Conservation (phyloP, 2,113 vertebrate species). For the Nerophis ophidion region DNA sequence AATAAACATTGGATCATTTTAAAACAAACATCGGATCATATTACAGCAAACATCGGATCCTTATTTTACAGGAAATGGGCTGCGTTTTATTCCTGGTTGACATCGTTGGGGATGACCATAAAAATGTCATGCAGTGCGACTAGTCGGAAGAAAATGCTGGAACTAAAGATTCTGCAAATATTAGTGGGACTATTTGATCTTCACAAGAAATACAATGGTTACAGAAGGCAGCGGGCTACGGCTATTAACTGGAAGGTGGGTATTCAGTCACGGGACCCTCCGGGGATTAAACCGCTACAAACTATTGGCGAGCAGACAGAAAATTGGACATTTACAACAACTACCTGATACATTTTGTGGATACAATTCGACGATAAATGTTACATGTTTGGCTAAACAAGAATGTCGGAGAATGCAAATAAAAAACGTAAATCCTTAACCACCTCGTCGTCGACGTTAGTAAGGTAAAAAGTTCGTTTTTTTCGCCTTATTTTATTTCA, state of each 20-base stretch:
- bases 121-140: too few species aligned
- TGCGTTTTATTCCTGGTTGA: background rate
- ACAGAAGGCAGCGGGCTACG: background rate
- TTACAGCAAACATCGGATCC: too few species aligned
- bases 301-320: background rate
- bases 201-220: too few species aligned
- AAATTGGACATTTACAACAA: background rate
- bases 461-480: too few species aligned
- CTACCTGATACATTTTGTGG: background rate
- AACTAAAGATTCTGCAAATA: too few species aligned
- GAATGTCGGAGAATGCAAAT: background rate
- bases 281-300: background rate
- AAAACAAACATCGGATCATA: too few species aligned
- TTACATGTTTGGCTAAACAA: background rate
- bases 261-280: conserved; percentile 2
- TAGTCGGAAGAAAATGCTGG: background rate
- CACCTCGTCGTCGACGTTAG: background rate
- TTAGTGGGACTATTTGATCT: too few species aligned
- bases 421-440: background rate
- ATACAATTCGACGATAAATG: background rate
- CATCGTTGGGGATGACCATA: background rate
- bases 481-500: background rate
- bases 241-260: background rate
- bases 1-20: too few species aligned
- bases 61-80: background rate